Conservation (phyloP, 2,113 vertebrate genomes). For the Uria aalge region DNA sequence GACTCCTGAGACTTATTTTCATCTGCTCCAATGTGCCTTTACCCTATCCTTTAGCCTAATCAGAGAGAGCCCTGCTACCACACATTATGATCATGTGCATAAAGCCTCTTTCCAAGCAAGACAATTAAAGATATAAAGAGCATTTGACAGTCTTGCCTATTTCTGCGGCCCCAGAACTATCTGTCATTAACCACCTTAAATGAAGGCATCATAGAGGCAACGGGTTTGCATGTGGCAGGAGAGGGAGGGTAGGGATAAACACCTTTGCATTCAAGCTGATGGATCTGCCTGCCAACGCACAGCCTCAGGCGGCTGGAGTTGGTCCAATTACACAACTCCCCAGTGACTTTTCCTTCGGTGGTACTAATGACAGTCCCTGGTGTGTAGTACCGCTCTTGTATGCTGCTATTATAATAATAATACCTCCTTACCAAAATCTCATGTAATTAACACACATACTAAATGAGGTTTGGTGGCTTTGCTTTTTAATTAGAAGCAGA, state of each 20-base stretch:
- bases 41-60: not conserved
- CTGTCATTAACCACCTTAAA: not conserved
- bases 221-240: not conserved
- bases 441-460: conserved; percentile 43
- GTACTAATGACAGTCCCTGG: conserved; percentile 26
- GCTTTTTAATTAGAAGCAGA: conserved; percentile 48
- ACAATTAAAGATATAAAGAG: not conserved
- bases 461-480: conserved; percentile 50
- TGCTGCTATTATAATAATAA: conserved; percentile 11
- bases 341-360: not conserved
- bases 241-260: not conserved
- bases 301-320: not conserved
- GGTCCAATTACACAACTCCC: conserved; percentile 32
- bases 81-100: not conserved
- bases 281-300: conserved; percentile 27
- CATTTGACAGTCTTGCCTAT: not conserved
- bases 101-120: not conserved
- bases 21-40: not conserved
- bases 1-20: not conserved
- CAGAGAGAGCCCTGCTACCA: not conserved
- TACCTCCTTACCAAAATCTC: conserved; percentile 40
- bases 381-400: not conserved
- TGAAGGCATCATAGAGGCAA: conserved; percentile 6
- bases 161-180: not conserved
- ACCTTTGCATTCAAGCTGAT: conserved; percentile 2